A percentile compares a stretch with the other conserved stretches of the same genome.
Conservation (phyloP, 2,797 vertebrate species). For the Artibeus lituratus region DNA sequence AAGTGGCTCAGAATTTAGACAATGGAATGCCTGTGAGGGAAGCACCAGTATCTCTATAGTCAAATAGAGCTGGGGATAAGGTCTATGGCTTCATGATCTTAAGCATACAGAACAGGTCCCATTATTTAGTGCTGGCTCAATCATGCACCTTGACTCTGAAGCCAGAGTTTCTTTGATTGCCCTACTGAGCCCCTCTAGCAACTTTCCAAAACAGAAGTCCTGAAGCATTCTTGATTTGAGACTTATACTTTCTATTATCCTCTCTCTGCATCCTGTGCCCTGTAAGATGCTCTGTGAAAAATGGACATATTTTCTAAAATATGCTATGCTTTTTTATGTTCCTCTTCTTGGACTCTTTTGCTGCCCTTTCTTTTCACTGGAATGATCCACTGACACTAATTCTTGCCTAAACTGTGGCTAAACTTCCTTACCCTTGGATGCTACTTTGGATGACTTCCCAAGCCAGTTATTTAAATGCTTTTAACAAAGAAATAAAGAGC, state of each 20-base stretch:
- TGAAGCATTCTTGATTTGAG: not conserved
- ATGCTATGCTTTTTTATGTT: not conserved
- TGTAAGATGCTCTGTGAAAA: not conserved
- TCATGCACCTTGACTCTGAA: not conserved
- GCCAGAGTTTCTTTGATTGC: not conserved
- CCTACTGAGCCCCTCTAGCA: not conserved
- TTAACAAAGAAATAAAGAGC: not conserved
- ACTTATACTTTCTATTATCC: not conserved
- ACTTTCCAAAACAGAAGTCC: not conserved
- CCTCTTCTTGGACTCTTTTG: not conserved
- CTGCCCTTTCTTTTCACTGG: not conserved
- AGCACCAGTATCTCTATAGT: not conserved
- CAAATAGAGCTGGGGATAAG: not conserved
- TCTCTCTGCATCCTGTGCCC: not conserved
- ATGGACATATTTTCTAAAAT: not conserved
- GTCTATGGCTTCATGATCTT: not conserved
- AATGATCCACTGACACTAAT: not conserved
- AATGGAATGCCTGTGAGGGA: not conserved
- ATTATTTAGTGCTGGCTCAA: not conserved
- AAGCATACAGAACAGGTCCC: not conserved
- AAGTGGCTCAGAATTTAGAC: not conserved
- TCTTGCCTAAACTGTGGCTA: not conserved
- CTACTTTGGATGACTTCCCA: not conserved
- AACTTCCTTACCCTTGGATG: conserved; percentile 22
- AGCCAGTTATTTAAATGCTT: not conserved